Evolutionary conservation across 2,888 invertebrate genomes (phyloP).

Genomic region (Scelioninae gen. 2): DNA sequence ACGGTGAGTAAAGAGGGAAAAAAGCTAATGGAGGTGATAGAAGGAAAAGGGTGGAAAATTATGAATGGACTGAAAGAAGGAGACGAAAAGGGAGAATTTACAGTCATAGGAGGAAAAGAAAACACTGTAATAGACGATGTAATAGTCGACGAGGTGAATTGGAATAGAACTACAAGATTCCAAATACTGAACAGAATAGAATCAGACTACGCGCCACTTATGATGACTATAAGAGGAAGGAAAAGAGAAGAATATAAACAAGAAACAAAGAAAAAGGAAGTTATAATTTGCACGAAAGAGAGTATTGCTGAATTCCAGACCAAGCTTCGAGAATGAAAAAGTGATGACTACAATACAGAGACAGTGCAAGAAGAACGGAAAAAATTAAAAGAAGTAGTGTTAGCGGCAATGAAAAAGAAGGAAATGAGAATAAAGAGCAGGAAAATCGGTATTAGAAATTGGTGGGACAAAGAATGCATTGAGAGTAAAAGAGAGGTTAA

Average conservation of each 20-base stretch:
- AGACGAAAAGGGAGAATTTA: slow-evolving; percentile 1
- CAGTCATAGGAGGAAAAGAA: slow-evolving; percentile 12
- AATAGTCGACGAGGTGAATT: slow-evolving; percentile 23
- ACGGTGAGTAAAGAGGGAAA: no score
- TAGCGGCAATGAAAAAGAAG: neutral
- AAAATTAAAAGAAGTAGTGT: neutral
- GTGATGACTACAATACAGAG: neutral
- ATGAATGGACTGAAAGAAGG: neutral
- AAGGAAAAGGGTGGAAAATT: slow-evolving; percentile 4
- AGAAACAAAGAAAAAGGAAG: slow-evolving; percentile 5
- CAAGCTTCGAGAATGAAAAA: slow-evolving; percentile 11
- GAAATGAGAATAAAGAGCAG: neutral
- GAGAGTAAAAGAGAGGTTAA: slow-evolving; percentile 5
- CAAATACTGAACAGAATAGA: slow-evolving; percentile 43
- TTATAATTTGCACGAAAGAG: slow-evolving; percentile 5
- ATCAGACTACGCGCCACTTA: slow-evolving; percentile 53
- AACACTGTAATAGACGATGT: slow-evolving; percentile 45
- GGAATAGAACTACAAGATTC: slow-evolving; percentile 19
- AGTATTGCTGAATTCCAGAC: slow-evolving; percentile 1
- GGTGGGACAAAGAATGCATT: slow-evolving; percentile 27
- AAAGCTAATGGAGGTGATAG: neutral
- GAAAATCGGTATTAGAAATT: slow-evolving; percentile 1
- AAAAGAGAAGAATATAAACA: slow-evolving; percentile 2
- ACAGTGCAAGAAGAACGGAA: neutral
- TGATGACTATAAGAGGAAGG: slow-evolving; percentile 8